phyloP scores from a whole-genome alignment of 1,140 invertebrate species.

The Trachymyrmex septentrionalis region DNA sequence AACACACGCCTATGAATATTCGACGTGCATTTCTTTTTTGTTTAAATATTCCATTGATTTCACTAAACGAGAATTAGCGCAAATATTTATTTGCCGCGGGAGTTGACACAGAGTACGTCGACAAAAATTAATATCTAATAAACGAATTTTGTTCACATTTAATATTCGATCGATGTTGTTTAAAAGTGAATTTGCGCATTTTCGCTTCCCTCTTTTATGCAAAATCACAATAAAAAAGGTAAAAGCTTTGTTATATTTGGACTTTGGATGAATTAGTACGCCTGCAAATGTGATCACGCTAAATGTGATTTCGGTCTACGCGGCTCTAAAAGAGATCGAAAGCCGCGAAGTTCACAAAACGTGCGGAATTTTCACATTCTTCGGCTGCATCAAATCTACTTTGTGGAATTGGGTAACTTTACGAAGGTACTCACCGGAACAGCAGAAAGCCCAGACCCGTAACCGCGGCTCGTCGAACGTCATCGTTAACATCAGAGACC shows the following conservation, averaged over 20 bases:
- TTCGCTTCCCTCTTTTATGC: neutral
- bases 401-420: slow-evolving; percentile 54
- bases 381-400: slow-evolving; percentile 14
- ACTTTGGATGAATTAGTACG: neutral
- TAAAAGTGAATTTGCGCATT: neutral
- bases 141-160: neutral
- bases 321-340: neutral
- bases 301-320: slow-evolving; percentile 3
- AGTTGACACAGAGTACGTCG: neutral
- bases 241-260: neutral
- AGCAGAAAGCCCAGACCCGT: slow-evolving; percentile 98
- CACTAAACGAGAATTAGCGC: slow-evolving; percentile 7
- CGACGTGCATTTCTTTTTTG: neutral
- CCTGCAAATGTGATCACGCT: neutral
- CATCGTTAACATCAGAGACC: slow-evolving; percentile 99
- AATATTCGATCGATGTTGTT: neutral
- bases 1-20: neutral
- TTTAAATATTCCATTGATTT: slow-evolving; percentile 4
- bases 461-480: slow-evolving; percentile 98
- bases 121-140: slow-evolving; percentile 15
- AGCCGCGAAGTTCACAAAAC: slow-evolving; percentile 22
- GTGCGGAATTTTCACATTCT: slow-evolving; percentile 51
- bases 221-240: neutral
- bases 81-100: slow-evolving; percentile 1
- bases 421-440: slow-evolving; percentile 89